A percentile compares a stretch with the other conserved stretches of the same genome.
Evolutionary conservation across 2,797 vertebrate species (phyloP).

Genomic region (Anolis apletophallus): DNA sequence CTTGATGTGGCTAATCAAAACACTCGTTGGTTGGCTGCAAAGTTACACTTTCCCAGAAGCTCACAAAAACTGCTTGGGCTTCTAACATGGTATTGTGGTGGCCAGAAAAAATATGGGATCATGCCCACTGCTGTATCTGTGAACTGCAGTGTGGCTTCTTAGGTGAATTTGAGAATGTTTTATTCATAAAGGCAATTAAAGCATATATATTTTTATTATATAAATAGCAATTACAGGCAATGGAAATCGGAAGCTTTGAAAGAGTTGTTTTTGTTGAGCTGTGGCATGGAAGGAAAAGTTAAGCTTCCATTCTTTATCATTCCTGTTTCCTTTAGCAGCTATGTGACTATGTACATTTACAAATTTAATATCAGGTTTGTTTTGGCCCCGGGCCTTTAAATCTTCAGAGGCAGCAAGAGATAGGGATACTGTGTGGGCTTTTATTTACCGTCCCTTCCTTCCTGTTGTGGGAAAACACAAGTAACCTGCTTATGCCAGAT

Average conservation of each 20-base stretch:
- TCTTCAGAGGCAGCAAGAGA: not conserved
- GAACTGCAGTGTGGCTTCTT: no score
- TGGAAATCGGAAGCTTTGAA: not conserved
- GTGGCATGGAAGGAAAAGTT: not conserved
- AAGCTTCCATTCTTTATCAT: not conserved
- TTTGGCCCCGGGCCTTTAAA: not conserved
- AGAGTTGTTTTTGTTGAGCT: not conserved
- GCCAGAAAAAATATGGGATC: no score
- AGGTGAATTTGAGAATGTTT: not conserved
- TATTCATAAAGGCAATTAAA: not conserved
- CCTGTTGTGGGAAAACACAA: not conserved
- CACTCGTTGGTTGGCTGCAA: no score
- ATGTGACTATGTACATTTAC: not conserved
- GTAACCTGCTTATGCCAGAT: not conserved
- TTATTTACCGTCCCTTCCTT: constrained; percentile 12
- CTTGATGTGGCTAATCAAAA: no score
- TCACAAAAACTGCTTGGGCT: no score
- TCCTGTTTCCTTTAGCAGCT: not conserved
- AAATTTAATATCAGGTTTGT: not conserved
- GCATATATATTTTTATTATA: not conserved
- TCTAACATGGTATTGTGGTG: no score
- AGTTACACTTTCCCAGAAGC: no score
- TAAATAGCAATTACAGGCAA: not conserved
- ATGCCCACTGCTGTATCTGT: no score
- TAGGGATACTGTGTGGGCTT: not conserved